Conservation (phyloP, 92 coral and sea anemone genomes). For the Zoanthus gigantus region DNA sequence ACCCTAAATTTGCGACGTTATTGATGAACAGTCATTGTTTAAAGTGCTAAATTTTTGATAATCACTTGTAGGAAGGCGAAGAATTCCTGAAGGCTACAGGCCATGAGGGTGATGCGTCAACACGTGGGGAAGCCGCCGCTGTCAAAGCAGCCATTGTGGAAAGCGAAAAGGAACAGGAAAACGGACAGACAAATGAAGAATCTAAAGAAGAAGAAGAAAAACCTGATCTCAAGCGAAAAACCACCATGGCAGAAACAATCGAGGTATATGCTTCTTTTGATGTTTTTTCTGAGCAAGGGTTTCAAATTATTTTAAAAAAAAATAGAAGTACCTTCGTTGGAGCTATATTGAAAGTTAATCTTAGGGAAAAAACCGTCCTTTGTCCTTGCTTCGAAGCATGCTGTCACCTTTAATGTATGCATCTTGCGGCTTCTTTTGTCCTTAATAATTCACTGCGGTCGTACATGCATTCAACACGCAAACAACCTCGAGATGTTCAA, state of each 20-base stretch:
- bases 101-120: conserved; percentile 82
- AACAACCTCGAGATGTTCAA: neutral
- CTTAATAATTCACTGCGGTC: neutral
- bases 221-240: conserved; percentile 91
- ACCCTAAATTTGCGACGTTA: conserved; percentile 15
- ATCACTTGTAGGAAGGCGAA: conserved; percentile 88
- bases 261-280: conserved; percentile 61
- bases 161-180: conserved; percentile 77
- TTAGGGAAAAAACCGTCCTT: conserved; percentile 10
- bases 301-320: neutral
- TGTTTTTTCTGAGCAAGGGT: neutral
- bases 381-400: conserved; percentile 26
- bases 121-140: conserved; percentile 92
- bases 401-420: conserved; percentile 36
- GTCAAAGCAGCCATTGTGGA: conserved; percentile 80
- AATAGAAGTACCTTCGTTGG: neutral
- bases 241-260: conserved; percentile 86
- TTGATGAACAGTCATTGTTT: neutral
- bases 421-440: conserved; percentile 20
- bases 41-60: neutral
- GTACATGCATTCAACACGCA: neutral
- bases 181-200: conserved; percentile 45
- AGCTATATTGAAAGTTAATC: conserved; percentile 26
- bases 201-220: conserved; percentile 81
- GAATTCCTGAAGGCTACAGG: conserved; percentile 87